phyloP scores from a whole-genome alignment of 1,140 invertebrate species.

The Gryon sp. region DNA sequence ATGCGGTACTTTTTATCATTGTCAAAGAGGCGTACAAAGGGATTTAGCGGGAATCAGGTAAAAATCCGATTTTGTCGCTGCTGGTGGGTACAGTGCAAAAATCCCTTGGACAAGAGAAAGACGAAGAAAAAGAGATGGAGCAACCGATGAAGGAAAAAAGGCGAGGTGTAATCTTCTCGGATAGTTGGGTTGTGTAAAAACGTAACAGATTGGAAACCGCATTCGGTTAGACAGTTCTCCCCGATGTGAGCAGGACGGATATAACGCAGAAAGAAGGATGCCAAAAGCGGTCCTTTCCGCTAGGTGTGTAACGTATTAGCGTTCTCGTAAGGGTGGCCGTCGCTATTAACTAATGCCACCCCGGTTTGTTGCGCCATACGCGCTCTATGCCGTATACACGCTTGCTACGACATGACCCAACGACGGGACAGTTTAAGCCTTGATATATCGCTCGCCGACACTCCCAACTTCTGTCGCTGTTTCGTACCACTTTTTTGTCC shows the following conservation, averaged over 20 bases:
- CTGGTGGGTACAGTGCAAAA: constrained; percentile 28
- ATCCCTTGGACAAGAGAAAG: constrained; percentile 17
- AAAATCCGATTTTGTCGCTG: constrained; percentile 60
- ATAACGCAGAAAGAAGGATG: constrained; percentile 23
- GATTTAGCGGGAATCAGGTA: constrained; percentile 59
- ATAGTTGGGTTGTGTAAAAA: constrained; percentile 72
- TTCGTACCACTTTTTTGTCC: constrained; percentile 76
- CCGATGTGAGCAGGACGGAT: constrained; percentile 17
- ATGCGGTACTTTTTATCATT: constrained; percentile 41
- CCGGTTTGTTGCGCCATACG: constrained; percentile 73
- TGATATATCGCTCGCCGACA: constrained; percentile 79
- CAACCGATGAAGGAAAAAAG: constrained; percentile 58
- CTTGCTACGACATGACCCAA: constrained; percentile 72
- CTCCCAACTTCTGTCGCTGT: constrained; percentile 80
- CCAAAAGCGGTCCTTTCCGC: constrained; percentile 62
- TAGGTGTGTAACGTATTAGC: constrained; percentile 73
- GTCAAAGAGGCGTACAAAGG: constrained; percentile 37
- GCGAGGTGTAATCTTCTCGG: constrained; percentile 66
- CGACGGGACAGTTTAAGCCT: constrained; percentile 79
- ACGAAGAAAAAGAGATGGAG: constrained; percentile 42
- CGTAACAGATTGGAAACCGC: constrained; percentile 80
- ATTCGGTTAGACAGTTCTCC: constrained; percentile 70
- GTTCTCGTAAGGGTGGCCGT: constrained; percentile 66
- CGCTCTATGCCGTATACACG: constrained; percentile 65
- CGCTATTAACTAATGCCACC: constrained; percentile 78